A percentile compares a stretch with the other conserved stretches of the same genome.
Evolutionary conservation across 2,113 vertebrate genomes (phyloP).

Genomic region (Anarhynchus alexandrinus): DNA sequence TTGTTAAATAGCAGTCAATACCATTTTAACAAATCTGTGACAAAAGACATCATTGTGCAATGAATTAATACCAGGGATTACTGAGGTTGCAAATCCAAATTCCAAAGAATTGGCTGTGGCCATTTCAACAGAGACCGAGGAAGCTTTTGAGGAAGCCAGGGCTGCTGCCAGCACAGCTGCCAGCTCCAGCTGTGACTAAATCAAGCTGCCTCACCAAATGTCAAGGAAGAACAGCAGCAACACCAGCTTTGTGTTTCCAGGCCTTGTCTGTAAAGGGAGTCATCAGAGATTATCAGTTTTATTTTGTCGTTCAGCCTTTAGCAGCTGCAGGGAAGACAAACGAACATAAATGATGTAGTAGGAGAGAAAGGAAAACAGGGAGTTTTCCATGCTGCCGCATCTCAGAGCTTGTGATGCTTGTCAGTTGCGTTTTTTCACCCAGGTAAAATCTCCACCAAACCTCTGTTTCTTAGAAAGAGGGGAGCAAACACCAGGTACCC

Average conservation of each 20-base stretch:
- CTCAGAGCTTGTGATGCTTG: background rate
- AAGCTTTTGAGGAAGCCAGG: background rate
- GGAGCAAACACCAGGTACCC: background rate
- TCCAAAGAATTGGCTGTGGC: background rate
- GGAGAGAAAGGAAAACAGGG: background rate
- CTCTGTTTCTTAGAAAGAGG: background rate
- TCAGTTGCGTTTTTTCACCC: background rate
- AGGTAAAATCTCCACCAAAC: fast-evolving
- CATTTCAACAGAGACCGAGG: background rate
- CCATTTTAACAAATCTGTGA: background rate
- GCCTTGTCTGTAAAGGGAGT: background rate
- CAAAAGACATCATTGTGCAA: background rate
- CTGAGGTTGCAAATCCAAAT: background rate
- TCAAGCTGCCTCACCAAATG: background rate
- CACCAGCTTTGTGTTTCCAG: background rate
- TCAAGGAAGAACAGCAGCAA: background rate
- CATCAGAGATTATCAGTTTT: background rate
- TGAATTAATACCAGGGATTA: background rate
- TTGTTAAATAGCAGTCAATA: background rate
- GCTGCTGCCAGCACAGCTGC: background rate
- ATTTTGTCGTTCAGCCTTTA: background rate
- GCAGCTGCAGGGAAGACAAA: background rate
- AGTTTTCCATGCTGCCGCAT: background rate
- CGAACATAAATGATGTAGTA: background rate
- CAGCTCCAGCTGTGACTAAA: background rate